Base-by-base conservation (phyloP, 1,140 invertebrate genomes). In the Drosophila varians region DNA sequence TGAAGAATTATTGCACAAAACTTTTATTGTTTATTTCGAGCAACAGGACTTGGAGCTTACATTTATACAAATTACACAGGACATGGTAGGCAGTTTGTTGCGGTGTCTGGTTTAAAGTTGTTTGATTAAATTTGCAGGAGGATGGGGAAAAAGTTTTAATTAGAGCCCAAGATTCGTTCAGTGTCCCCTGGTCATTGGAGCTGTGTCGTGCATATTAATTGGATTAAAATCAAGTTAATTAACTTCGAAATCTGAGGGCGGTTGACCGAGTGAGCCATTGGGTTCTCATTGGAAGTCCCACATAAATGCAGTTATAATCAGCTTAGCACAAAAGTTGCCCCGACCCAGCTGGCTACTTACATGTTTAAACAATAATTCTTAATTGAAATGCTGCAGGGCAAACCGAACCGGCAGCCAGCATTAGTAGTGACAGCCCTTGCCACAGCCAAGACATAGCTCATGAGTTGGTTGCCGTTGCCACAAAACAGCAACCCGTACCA, bases 301-400 rank as follows among this genome's bases (percentile, higher is more conserved):
- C 9, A 14, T 48, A 52, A 18, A 6, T 66, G 61, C 64, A 66
- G 61, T 68, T 53, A 66, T 66, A 66, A 68, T 66, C 64, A 66
- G 64, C 64, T 66, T 66, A 66, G 61, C 47, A 53, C 64, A 26
- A 45, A 40, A 43, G 62, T 42, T 65, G 34, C 45, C 8, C 62
- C 12, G n/a, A 45, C 16, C 23, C 69, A 31, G 26, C 36, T 55
- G 68, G 75, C 79, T 55, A 84, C 74, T 79, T 84, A 83, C 56
- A 86, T 79, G 80, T 86, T 83, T 86, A 79, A 83, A 86, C 80
- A 79, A 84, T 84, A 86, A 72, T 84, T 84, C 79, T 76, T 84
- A 84, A 84, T 84, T 84, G 79, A 84, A 84, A 86, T 80, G 75
- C 80, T 75, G 53, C 71, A 68, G 76, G 76, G 65, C 79, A 78